phyloP scores from a whole-genome alignment of 2,888 invertebrate species.

The Rapana venosa region DNA sequence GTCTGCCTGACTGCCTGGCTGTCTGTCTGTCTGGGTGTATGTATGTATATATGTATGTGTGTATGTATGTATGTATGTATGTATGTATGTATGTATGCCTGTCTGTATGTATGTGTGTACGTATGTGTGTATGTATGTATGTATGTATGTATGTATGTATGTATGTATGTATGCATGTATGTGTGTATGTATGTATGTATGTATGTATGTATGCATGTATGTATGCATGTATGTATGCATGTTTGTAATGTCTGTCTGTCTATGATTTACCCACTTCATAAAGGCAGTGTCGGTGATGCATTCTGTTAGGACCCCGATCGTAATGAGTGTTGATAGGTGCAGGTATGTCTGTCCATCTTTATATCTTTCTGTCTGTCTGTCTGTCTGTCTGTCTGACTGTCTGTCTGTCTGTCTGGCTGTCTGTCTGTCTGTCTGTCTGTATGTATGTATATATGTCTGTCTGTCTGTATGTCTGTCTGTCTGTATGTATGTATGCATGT shows the following conservation, averaged over 20 bases:
- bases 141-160: background rate
- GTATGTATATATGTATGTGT: conserved; percentile 7
- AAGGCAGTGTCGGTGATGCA: too few species aligned
- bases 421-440: conserved; percentile 7
- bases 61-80: conserved; percentile 78
- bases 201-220: conserved; percentile 78
- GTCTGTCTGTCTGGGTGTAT: conserved; percentile 9
- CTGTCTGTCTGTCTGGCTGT: too few species aligned
- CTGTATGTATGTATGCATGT: background rate
- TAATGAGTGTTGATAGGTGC: too few species aligned
- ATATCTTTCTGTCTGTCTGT: too few species aligned
- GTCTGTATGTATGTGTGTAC: background rate
- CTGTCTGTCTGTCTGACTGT: too few species aligned
- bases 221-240: background rate
- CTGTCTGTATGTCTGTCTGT: background rate
- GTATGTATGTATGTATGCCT: background rate
- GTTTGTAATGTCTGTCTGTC: background rate
- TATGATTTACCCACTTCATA: background rate
- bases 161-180: background rate
- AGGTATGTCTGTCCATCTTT: too few species aligned
- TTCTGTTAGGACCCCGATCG: too few species aligned
- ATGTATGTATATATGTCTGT: background rate
- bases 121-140: conserved; percentile 78
- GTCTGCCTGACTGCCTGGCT: background rate
- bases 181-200: conserved; percentile 37